A percentile compares a stretch with the other conserved stretches of the same genome.
Conservation (phyloP, 2,113 vertebrate genomes). For the Lynx canadensis region DNA sequence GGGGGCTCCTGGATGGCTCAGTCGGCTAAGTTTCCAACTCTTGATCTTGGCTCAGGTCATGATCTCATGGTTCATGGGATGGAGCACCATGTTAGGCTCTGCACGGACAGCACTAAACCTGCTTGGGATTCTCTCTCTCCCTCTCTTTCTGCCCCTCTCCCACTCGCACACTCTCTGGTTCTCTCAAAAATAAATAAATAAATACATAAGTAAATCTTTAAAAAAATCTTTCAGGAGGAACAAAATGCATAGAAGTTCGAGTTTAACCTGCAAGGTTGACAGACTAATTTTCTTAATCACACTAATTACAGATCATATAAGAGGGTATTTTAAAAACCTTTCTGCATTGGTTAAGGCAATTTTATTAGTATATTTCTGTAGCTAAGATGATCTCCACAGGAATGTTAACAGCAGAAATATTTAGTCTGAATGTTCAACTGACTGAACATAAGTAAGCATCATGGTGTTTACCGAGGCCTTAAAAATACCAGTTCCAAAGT, state of each 20-base stretch:
- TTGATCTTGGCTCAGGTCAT: too few relatives aligned
- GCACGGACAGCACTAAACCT: too few relatives aligned
- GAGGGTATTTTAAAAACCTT: neutral
- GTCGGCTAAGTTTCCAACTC: too few relatives aligned
- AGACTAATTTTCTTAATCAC: neutral
- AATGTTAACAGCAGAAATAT: neutral
- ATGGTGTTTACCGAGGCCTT: neutral
- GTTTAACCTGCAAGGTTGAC: neutral
- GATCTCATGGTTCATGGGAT: too few relatives aligned
- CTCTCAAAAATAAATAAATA: too few relatives aligned
- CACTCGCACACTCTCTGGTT: too few relatives aligned
- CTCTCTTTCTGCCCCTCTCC: too few relatives aligned
- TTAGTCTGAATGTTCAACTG: neutral
- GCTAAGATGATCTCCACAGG: neutral
- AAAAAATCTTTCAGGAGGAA: neutral
- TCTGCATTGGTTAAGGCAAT: neutral
- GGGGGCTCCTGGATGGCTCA: too few relatives aligned
- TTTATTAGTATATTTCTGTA: neutral
- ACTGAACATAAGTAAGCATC: neutral
- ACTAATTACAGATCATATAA: neutral
- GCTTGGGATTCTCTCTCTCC: too few relatives aligned
- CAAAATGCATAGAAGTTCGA: neutral
- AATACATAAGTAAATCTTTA: too few relatives aligned
- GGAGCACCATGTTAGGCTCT: too few relatives aligned
- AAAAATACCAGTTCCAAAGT: slow-evolving; percentile 31